Evolutionary conservation across 1,140 invertebrate genomes (phyloP), one percentile per base, ranked within the genome.

Genomic region (Cydia fagiglandana): DNA sequence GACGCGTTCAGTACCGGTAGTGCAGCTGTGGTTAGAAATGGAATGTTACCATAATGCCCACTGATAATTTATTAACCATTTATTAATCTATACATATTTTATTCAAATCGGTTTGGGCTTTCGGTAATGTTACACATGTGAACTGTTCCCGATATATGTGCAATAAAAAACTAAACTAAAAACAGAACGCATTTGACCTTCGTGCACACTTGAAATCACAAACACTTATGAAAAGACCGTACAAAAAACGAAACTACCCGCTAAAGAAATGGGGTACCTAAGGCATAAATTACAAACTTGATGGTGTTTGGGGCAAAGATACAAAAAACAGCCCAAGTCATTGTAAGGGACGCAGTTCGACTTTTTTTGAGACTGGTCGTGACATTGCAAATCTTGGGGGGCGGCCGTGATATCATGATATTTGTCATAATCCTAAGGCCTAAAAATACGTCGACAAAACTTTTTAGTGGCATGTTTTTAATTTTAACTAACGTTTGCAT

Each of bases 231-330:
- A 38, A 70, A 70, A 12, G 34, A 3, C 17, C 9, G 2, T 2
- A 4, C 38, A 70, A 70, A 70, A 70, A 70, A 45, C 5, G 4
- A 20, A 38, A 70, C 30, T 45, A 70, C 64, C 12, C n/a, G 66
- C n/a, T 41, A 70, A 70, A 45, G 34, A 70, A 70, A 70, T 38
- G n/a, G 66, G 66, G 30, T 6, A n/a, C n/a, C n/a, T n/a, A 20
- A n/a, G 66, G 9, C 66, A 70, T 70, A 70, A 70, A 70, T 70
- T 70, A 38, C 30, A 17, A 17, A 17, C n/a, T 70, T 70, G 66
- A 70, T 38, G 66, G 30, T 41, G 28, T 68, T 30, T 70, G 30
- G 30, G 30, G 28, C 28, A 61, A 20, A 61, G 4, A 61, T 10
- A 61, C 9, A 61, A 24, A 61, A 20, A 61, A 61, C 20, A 9